Evolutionary conservation across 2,888 invertebrate genomes (phyloP).

Genomic region (Thecocarcelia acutangulata): DNA sequence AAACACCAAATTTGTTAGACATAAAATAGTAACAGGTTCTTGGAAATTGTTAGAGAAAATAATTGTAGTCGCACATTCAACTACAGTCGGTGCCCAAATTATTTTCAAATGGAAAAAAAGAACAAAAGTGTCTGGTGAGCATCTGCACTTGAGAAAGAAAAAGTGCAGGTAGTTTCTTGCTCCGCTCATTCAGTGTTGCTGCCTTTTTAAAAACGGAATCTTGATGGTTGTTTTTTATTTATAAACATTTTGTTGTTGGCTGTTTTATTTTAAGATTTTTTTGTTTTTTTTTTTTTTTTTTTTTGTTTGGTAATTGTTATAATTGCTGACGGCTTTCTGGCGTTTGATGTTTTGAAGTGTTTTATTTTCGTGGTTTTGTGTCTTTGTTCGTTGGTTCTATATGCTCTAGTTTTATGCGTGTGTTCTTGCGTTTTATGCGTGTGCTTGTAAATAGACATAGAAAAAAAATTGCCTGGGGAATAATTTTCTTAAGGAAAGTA

Average conservation of each 20-base stretch:
- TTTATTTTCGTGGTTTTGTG: slow-evolving; percentile 40
- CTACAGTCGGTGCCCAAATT: slow-evolving; percentile 8
- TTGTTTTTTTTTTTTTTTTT: slow-evolving; percentile 23
- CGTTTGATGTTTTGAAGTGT: slow-evolving; percentile 59
- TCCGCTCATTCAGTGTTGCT: not conserved
- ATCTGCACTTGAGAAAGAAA: slow-evolving; percentile 22
- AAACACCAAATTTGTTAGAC: slow-evolving; percentile 18
- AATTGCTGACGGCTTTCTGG: slow-evolving; percentile 49
- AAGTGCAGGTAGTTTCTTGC: slow-evolving; percentile 44
- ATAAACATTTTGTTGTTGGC: slow-evolving; percentile 9
- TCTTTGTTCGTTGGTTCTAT: slow-evolving; percentile 6
- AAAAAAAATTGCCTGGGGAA: too few relatives aligned
- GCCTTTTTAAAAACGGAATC: not conserved
- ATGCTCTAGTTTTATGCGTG: slow-evolving; percentile 37
- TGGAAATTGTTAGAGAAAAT: slow-evolving; percentile 16
- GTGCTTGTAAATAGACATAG: too few relatives aligned
- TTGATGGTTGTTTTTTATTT: slow-evolving; percentile 3
- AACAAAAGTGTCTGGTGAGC: not conserved
- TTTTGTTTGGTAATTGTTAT: slow-evolving; percentile 27
- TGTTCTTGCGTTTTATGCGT: slow-evolving; percentile 34
- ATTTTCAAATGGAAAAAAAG: not conserved
- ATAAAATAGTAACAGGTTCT: slow-evolving; percentile 40
- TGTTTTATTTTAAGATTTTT: slow-evolving; percentile 41
- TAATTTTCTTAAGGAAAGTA: too few relatives aligned
- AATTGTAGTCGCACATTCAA: not conserved